Conservation (phyloP, 2,797 vertebrate species). For the Hapalemur alaotrensis region DNA sequence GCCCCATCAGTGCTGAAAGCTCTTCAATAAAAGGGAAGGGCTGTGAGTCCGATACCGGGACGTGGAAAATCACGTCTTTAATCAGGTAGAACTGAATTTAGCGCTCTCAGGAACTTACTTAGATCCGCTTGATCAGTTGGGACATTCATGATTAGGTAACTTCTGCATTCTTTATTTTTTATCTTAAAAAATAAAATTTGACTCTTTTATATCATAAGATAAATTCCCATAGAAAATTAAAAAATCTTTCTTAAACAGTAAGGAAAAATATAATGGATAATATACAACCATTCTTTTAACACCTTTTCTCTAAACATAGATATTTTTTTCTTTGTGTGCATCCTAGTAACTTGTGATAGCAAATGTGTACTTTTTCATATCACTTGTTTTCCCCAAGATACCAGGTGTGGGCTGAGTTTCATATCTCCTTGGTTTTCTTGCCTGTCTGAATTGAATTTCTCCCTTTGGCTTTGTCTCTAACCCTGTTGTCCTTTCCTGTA, state of each 20-base stretch:
- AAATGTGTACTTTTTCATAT: neutral
- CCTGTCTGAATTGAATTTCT: slow-evolving; percentile 1
- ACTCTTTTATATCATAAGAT: neutral
- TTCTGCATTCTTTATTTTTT: neutral
- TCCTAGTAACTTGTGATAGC: neutral
- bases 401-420: neutral
- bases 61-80: neutral
- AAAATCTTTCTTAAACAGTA: neutral
- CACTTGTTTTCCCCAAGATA: neutral
- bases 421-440: slow-evolving; percentile 8
- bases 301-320: neutral
- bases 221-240: neutral
- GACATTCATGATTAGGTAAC: neutral
- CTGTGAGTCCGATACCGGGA: neutral
- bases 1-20: neutral
- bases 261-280: neutral
- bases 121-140: neutral
- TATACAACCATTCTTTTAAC: neutral
- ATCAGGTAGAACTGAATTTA: neutral
- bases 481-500: neutral
- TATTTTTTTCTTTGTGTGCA: neutral
- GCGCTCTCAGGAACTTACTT: neutral
- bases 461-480: neutral
- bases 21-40: neutral
- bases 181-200: neutral